Conservation (phyloP, 1,140 invertebrate genomes). For the Heliconius eleuchia region DNA sequence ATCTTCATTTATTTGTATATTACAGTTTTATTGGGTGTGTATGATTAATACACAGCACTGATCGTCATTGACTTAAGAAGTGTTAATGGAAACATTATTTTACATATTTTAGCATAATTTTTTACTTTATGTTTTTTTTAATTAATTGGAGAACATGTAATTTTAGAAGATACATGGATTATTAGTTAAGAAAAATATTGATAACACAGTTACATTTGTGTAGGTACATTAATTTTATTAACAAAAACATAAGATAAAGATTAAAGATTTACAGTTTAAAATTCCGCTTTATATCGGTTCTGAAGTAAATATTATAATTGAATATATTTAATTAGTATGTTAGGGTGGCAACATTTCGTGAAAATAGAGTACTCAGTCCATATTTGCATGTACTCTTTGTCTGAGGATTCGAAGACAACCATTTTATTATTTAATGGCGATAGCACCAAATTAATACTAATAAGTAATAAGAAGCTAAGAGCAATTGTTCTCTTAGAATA, state of each 20-base stretch:
- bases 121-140: background rate
- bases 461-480: too few species aligned
- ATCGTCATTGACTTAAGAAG: background rate
- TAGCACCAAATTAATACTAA: too few species aligned
- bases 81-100: background rate
- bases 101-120: background rate
- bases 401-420: too few species aligned
- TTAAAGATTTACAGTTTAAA: too few species aligned
- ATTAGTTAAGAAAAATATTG: background rate
- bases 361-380: too few species aligned
- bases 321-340: too few species aligned
- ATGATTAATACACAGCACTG: background rate
- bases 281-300: too few species aligned
- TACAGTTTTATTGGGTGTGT: background rate
- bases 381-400: too few species aligned
- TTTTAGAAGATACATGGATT: background rate
- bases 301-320: too few species aligned
- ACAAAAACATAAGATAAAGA: background rate
- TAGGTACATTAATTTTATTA: background rate
- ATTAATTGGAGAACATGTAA: background rate
- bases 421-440: too few species aligned
- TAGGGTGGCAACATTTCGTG: too few species aligned
- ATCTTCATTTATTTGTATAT: conserved; percentile 23
- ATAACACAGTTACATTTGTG: background rate
- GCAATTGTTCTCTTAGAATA: too few species aligned